phyloP scores from a whole-genome alignment of 2,797 vertebrate genomes.

The Australoheros facetus region DNA sequence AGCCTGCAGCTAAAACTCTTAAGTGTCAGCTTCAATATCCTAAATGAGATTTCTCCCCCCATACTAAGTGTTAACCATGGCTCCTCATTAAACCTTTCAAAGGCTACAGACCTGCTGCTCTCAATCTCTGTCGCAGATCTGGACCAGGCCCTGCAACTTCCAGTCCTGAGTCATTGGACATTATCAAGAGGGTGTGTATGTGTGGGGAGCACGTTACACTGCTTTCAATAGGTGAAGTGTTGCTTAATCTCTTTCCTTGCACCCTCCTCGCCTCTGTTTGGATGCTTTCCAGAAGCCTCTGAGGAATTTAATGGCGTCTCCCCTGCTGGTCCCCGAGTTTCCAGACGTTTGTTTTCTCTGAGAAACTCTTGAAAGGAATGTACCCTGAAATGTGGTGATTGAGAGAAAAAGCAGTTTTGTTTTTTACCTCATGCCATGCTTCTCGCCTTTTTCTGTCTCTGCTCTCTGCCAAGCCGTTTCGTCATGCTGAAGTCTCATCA shows the following conservation, averaged over 20 bases:
- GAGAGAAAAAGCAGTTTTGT: not conserved
- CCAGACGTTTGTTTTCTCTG: conserved; percentile 36
- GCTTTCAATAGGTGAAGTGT: conserved; percentile 51
- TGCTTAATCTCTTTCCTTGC: conserved; percentile 39
- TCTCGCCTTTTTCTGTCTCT: not conserved
- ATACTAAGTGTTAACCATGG: conserved; percentile 21
- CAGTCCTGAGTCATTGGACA: not conserved
- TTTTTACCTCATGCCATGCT: conserved; percentile 6
- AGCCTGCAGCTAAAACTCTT: conserved; percentile 13
- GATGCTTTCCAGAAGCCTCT: conserved; percentile 55
- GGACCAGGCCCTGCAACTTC: conserved; percentile 15
- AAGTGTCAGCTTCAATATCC: conserved; percentile 35
- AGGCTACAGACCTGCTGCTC: conserved; percentile 2
- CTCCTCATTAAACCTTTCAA: conserved; percentile 28
- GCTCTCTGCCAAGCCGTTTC: conserved; percentile 1
- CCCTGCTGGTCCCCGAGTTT: conserved; percentile 51
- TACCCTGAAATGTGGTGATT: conserved; percentile 15
- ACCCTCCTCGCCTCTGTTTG: conserved; percentile 34
- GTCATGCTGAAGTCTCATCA: not conserved
- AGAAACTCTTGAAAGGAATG: conserved; percentile 60
- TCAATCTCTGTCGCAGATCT: conserved; percentile 22
- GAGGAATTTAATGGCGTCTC: conserved; percentile 53
- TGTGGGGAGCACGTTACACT: conserved; percentile 10
- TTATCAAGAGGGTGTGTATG: not conserved
- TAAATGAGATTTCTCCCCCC: conserved; percentile 40